Evolutionary conservation across 2,888 invertebrate species (phyloP).

Genomic region (Caenorhabditis japonica): DNA sequence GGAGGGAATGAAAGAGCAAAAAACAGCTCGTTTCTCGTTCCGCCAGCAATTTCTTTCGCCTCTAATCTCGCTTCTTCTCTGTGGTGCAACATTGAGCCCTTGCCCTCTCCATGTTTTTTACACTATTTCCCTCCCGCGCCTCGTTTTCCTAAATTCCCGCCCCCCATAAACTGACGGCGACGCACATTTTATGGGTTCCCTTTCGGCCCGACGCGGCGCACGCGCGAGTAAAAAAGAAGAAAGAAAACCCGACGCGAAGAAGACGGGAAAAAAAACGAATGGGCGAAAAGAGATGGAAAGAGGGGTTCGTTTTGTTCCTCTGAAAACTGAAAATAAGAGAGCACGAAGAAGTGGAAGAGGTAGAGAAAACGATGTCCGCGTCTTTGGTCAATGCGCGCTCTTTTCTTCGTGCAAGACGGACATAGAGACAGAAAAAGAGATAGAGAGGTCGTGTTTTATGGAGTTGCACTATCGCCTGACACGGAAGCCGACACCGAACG

Average conservation of each 20-base stretch:
- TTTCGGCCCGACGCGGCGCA: conserved; percentile 15
- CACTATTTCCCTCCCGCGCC: conserved; percentile 6
- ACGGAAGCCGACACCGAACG: too few relatives aligned
- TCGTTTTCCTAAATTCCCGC: conserved; percentile 23
- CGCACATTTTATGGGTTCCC: conserved; percentile 51
- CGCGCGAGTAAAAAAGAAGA: neutral
- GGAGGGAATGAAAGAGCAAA: conserved; percentile 4
- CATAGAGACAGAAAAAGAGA: too few relatives aligned
- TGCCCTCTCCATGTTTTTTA: too few relatives aligned
- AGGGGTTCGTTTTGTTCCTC: conserved; percentile 3
- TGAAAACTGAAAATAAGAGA: conserved; percentile 27
- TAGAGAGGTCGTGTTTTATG: too few relatives aligned
- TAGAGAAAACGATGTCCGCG: too few relatives aligned
- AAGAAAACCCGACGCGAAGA: neutral
- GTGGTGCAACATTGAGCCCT: conserved; percentile 33
- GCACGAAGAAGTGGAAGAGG: too few relatives aligned
- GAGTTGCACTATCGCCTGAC: conserved; percentile 36
- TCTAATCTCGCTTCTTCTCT: conserved; percentile 6
- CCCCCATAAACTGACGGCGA: conserved; percentile 48
- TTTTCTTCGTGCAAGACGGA: conserved; percentile 2
- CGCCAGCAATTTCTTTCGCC: neutral
- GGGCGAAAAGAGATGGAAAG: too few relatives aligned
- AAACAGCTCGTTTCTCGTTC: conserved; percentile 3
- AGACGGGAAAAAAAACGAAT: too few relatives aligned
- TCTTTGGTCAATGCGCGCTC: neutral